Base-by-base conservation (phyloP, 2,888 invertebrate species). In the Elegia similella region DNA sequence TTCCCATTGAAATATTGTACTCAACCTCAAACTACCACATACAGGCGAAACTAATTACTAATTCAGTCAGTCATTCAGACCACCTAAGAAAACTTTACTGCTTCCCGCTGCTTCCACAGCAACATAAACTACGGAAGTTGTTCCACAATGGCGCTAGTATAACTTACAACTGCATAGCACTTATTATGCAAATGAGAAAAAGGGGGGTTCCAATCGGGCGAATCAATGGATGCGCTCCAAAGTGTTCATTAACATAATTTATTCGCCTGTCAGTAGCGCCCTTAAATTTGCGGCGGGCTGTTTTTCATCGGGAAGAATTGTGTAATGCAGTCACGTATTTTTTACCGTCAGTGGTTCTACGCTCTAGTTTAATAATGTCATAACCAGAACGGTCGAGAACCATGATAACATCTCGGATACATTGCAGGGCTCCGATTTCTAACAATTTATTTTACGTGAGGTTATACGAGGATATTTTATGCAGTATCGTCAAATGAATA, bases 191-290 rank as follows among this genome's bases (percentile, higher is more conserved):
- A 88, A 89, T 88, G 70, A 71, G 78, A 82, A 82, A 83, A 82
- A 75, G 75, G 73, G 63, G 67, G 69, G 62, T 63, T 73, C 76
- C 81, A 79, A 86, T 86, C 84, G 82, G 70, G 65, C 68, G 79
- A 81, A 88, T 86, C 83, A 82, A 80, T 82, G 78, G 84, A 87
- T 87, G 88, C 87, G 85, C 88, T 86, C 78, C 80, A 82, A 87
- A 88, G 79, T 80, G 78, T 84, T 88, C 87, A 88, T 90, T 91
- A 88, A 66, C 88, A 89, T 90, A 90, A 91, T 88, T 88, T 90
- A 90, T 89, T 86, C 88, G 81, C 69, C 87, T 86, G 88, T 89
- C 90, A 89, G 87, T 84, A 67, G 82, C 81, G 85, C 79, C 78
- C 84, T 86, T 84, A 88, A 88, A 89, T 87, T 88, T 86, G 85